phyloP scores from a whole-genome alignment of 2,113 vertebrate genomes.

The Pelodiscus sinensis region DNA sequence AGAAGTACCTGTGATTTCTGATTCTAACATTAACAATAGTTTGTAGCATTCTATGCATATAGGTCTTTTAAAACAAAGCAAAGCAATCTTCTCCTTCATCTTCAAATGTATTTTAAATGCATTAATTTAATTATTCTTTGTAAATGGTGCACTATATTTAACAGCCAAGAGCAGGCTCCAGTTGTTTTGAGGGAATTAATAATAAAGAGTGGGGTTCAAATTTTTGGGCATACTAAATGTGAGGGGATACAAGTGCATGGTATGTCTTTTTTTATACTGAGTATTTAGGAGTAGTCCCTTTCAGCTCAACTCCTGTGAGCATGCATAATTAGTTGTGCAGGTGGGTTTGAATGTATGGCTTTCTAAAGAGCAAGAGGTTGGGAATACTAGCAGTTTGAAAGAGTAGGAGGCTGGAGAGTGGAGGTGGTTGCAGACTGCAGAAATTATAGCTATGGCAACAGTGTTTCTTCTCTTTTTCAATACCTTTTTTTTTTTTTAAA shows the following conservation, averaged over 20 bases:
- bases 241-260: not conserved
- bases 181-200: not conserved
- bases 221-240: conserved; percentile 1
- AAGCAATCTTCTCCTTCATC: not conserved
- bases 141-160: conserved; percentile 17
- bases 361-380: conserved; percentile 20
- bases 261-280: not conserved
- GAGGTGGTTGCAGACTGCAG: conserved; percentile 64
- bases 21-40: not conserved
- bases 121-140: not conserved
- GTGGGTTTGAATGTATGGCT: not conserved
- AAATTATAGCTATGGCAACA: conserved; percentile 64
- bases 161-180: not conserved
- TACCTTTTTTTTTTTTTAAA: conserved; percentile 42
- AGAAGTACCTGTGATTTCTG: not conserved
- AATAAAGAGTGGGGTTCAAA: not conserved
- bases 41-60: not conserved
- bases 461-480: conserved; percentile 25
- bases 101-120: not conserved
- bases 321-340: not conserved
- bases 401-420: conserved; percentile 54
- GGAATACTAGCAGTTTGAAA: conserved; percentile 39
- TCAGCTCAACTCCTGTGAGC: not conserved
- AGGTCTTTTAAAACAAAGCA: not conserved
- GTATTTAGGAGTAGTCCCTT: not conserved